phyloP scores from a whole-genome alignment of 2,888 invertebrate genomes.

The Carabus problematicus region DNA sequence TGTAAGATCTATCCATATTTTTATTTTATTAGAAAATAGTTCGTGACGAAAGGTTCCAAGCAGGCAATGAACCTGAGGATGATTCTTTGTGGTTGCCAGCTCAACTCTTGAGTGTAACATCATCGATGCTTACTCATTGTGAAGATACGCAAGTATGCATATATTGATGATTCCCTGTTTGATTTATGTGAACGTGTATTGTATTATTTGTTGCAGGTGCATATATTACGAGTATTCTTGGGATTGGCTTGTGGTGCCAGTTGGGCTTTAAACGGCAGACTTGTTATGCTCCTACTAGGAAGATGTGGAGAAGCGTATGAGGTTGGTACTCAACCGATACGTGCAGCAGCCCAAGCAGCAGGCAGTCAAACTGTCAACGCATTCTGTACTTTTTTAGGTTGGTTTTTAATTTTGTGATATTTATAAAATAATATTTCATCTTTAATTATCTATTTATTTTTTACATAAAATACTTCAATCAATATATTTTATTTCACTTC shows the following conservation, averaged over 20 bases:
- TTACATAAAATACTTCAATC: background rate
- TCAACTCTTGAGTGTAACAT: slow-evolving; percentile 85
- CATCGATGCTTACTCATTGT: slow-evolving; percentile 77
- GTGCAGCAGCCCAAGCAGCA: slow-evolving; percentile 88
- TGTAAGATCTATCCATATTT: no score
- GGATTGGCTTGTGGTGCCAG: slow-evolving; percentile 88
- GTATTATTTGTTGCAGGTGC: slow-evolving; percentile 58
- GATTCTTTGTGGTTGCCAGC: slow-evolving; percentile 93
- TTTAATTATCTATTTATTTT: background rate
- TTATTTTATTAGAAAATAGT: slow-evolving; percentile 74
- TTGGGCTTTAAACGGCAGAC: slow-evolving; percentile 87
- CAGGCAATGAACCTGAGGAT: slow-evolving; percentile 88
- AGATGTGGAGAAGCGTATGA: slow-evolving; percentile 85
- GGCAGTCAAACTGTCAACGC: slow-evolving; percentile 88
- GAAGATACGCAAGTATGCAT: slow-evolving; percentile 89
- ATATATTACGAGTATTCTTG: slow-evolving; percentile 76
- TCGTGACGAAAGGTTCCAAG: slow-evolving; percentile 89
- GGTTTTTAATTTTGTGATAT: slow-evolving; percentile 42
- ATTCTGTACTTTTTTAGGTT: slow-evolving; percentile 82
- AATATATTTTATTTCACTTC: background rate
- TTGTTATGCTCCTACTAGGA: slow-evolving; percentile 86
- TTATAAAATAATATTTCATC: background rate
- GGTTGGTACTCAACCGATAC: slow-evolving; percentile 78
- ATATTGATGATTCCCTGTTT: background rate
- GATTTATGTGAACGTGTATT: background rate